These are phyloP conservation scores for Melanotaenia boesemani DNA, from an alignment of 2,797 vertebrate species.

Conservation along the genomic window DNA sequence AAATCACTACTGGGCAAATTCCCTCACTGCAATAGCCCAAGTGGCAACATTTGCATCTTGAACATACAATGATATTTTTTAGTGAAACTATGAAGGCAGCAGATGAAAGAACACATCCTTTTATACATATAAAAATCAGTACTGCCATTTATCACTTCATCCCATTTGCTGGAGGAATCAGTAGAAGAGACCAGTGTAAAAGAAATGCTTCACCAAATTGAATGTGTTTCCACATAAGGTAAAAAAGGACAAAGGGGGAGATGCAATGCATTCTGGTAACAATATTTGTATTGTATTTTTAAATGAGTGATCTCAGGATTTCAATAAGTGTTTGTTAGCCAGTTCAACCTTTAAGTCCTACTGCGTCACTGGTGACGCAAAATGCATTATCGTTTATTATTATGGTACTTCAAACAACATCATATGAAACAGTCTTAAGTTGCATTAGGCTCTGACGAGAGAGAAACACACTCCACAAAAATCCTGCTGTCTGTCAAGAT, in stretches of 20 bases:
- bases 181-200: no score
- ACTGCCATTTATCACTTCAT: no score
- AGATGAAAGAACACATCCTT: not conserved
- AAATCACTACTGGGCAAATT: not conserved
- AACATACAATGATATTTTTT: not conserved
- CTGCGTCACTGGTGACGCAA: no score
- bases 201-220: no score
- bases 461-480: constrained; percentile 22
- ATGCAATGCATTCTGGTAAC: not conserved
- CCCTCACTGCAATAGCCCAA: not conserved
- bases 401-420: no score
- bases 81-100: not conserved
- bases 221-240: not conserved
- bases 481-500: constrained; percentile 25
- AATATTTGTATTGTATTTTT: not conserved
- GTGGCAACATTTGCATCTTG: not conserved
- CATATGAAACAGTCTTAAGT: not conserved
- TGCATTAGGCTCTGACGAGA: not conserved
- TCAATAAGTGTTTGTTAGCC: not conserved
- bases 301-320: not conserved
- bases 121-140: no score
- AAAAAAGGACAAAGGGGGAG: not conserved
- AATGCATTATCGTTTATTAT: no score
- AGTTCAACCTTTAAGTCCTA: no score
- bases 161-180: no score